Percentiles rank a stretch among this genome's conserved stretches.
phyloP scores from a whole-genome alignment of 1,140 invertebrate genomes.

The Lepidurus apus region DNA sequence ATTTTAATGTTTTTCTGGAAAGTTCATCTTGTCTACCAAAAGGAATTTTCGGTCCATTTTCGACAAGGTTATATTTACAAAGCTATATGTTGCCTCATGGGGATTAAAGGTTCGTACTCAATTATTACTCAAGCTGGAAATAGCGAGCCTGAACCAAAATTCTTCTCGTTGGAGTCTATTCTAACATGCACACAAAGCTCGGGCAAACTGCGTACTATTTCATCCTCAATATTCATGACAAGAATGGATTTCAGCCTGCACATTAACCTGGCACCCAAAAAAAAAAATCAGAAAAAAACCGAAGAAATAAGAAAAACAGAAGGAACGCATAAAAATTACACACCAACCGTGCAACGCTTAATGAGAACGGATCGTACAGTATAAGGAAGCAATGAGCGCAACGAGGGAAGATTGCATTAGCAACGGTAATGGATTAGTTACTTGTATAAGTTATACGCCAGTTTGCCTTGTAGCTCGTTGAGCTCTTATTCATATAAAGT shows the following conservation, averaged over 20 bases:
- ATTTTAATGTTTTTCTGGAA: no score
- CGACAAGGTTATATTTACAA: no score
- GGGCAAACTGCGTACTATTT: not conserved
- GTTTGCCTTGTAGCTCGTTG: not conserved
- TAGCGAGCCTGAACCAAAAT: no score
- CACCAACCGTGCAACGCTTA: not conserved
- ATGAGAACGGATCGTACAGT: not conserved
- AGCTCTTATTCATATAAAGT: conserved; percentile 19
- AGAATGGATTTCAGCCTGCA: not conserved
- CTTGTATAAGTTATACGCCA: not conserved
- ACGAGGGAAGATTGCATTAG: not conserved
- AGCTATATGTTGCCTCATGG: no score
- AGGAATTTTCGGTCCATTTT: no score
- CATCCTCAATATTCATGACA: not conserved
- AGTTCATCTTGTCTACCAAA: no score
- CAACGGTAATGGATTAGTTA: conserved; percentile 15
- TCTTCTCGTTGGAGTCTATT: no score
- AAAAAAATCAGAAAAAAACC: no score
- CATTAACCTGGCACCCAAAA: not conserved
- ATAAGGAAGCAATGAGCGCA: not conserved
- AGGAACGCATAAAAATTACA: not conserved
- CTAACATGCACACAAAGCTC: no score
- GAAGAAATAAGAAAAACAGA: no score
- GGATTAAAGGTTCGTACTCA: no score
- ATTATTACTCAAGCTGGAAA: no score